A percentile compares a stretch with the other conserved stretches of the same genome.
Evolutionary conservation across 2,888 invertebrate species (phyloP).

Genomic region (Gerosis bhagava): DNA sequence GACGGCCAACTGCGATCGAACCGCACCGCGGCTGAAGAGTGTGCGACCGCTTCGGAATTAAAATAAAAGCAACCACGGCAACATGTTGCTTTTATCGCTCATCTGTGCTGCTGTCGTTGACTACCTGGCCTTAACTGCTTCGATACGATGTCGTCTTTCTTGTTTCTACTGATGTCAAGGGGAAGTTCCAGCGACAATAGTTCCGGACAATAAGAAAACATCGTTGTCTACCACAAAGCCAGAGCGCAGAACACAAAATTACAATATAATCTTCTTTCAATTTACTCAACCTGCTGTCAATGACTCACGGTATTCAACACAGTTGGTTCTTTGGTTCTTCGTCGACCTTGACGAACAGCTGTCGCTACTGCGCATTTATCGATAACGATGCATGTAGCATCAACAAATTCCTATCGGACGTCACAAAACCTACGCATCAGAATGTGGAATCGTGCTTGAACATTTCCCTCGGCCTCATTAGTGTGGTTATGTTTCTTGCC

Average conservation of each 20-base stretch:
- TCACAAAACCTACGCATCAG: constrained; percentile 9
- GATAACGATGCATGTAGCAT: background rate
- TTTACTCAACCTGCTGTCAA: too few species aligned
- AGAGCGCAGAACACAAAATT: background rate
- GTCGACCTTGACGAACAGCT: constrained; percentile 4
- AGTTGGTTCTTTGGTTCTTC: too few species aligned
- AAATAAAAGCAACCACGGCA: constrained; percentile 11
- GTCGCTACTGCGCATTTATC: background rate
- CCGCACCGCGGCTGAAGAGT: background rate
- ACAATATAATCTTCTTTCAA: too few species aligned
- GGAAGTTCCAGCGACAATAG: too few species aligned
- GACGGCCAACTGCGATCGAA: too few species aligned
- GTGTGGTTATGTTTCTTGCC: constrained; percentile 2
- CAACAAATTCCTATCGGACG: constrained; percentile 9
- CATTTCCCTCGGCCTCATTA: constrained; percentile 7
- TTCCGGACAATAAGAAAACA: too few species aligned
- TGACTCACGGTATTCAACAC: too few species aligned
- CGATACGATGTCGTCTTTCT: too few species aligned
- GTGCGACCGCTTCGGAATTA: constrained; percentile 37
- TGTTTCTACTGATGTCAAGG: too few species aligned
- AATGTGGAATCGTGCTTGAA: background rate
- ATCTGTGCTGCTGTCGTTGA: background rate
- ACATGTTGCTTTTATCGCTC: background rate
- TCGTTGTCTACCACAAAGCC: too few species aligned
- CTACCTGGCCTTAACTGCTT: too few species aligned